Base-by-base conservation (phyloP, 2,888 invertebrate species). In the Psococerastis gibbosa region DNA sequence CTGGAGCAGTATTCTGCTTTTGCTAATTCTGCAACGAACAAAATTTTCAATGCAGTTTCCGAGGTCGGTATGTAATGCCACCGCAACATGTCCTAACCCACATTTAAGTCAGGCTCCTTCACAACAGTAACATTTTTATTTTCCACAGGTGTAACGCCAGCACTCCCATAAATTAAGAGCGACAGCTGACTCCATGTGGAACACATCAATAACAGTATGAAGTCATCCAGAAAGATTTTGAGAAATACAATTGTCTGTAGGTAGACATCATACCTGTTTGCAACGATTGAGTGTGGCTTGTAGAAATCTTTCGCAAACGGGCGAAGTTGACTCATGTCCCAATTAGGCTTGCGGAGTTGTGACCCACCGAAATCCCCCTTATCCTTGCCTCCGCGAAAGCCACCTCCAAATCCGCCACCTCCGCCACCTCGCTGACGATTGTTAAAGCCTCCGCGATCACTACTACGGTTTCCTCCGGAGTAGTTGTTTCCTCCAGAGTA, bases 101-200 rank as follows among this genome's bases (percentile, higher is more conserved):
- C 15, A 16, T 16, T 16, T 5, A 33, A 33, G n/a, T 16, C 15
- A 33, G 4, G n/a, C n/a, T n/a, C n/a, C n/a, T n/a, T n/a, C n/a
- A n/a, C n/a, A n/a, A n/a, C n/a, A n/a, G n/a, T n/a, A n/a, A 20
- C 38, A 38, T 20, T 18, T 34, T 38, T 38, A 38, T 5, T 22
- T 38, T 20, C 38, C 38, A 38, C 38, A 38, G 38, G 17, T 17
- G 38, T 38, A 38, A 38, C 38, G 38, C 38, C 38, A 38, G 8
- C 16, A 38, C 9, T 38, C 20, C 22, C 38, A 38, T 38, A 38
- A 20, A 38, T 8, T n/a, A 16, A 38, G 11, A 38, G 22, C 9
- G 5, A 38, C 9, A 22, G 38, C 38, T 38, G 38, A 38, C 38
- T 38, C 5, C 17, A 17, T 17, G 38, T 38, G 38, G 38, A 38